Percentiles rank a stretch among this genome's conserved stretches.
phyloP scores from a whole-genome alignment of 1,140 invertebrate genomes.

The Hesperophylax magnus region DNA sequence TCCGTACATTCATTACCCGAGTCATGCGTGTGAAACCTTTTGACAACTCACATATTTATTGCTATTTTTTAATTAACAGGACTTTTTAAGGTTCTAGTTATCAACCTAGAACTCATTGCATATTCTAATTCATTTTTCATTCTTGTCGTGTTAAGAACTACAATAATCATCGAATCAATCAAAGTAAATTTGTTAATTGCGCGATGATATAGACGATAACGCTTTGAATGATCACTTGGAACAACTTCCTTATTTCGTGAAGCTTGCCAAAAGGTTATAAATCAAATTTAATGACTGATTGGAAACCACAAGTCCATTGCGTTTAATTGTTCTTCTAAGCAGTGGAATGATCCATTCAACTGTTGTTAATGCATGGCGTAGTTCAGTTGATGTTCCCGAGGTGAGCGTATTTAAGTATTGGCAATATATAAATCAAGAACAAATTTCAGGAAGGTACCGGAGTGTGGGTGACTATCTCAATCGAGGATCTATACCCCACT shows the following conservation, averaged over 20 bases:
- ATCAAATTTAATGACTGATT: neutral
- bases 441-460: constrained; percentile 42
- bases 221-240: too few relatives aligned
- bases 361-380: constrained; percentile 2
- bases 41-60: neutral
- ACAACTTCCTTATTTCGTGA: neutral
- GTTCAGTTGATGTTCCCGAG: neutral
- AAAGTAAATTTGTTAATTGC: too few relatives aligned
- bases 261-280: neutral
- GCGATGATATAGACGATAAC: too few relatives aligned
- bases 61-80: too few relatives aligned
- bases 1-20: constrained; percentile 13
- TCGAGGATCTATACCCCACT: constrained; percentile 8
- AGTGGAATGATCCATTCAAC: neutral
- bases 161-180: too few relatives aligned
- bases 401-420: neutral
- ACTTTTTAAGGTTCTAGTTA: too few relatives aligned
- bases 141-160: too few relatives aligned
- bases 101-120: too few relatives aligned
- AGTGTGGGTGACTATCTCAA: constrained; percentile 43
- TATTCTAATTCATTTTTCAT: too few relatives aligned
- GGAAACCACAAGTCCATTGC: neutral
- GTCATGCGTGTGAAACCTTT: neutral
- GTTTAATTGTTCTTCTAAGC: neutral
- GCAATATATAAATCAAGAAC: constrained; percentile 42